These are phyloP conservation scores for Ceramica pisi DNA, from an alignment of 2,888 invertebrate species.

Conservation along the genomic window DNA sequence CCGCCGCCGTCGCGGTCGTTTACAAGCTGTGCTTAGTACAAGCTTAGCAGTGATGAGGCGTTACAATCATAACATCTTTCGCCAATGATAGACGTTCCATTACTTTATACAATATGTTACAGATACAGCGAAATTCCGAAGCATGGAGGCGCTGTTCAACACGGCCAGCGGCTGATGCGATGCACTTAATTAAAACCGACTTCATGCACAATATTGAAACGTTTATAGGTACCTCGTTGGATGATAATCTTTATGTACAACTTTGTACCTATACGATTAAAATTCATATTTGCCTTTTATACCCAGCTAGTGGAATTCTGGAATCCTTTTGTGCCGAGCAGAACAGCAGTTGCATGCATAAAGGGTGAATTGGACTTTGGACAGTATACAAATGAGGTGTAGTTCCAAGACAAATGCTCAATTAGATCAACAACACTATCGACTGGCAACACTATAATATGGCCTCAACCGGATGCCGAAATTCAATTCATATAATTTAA, in stretches of 20 bases:
- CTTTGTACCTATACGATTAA: neutral
- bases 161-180: neutral
- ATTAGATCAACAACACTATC: neutral
- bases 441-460: neutral
- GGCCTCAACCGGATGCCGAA: no score
- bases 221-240: neutral
- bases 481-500: no score
- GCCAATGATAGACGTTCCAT: no score
- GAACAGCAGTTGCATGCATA: no score
- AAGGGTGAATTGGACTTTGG: neutral
- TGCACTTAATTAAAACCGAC: constrained; percentile 2
- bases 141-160: neutral
- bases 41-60: no score
- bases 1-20: no score
- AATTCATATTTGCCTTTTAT: neutral
- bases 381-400: neutral
- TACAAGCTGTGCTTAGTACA: no score
- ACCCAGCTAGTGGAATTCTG: no score
- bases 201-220: neutral
- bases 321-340: no score
- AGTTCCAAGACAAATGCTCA: neutral
- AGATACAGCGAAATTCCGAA: neutral
- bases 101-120: no score
- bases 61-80: no score
- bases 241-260: no score